phyloP scores from a whole-genome alignment of 2,888 invertebrate species.

The Venustoraphidia nigricollis region DNA sequence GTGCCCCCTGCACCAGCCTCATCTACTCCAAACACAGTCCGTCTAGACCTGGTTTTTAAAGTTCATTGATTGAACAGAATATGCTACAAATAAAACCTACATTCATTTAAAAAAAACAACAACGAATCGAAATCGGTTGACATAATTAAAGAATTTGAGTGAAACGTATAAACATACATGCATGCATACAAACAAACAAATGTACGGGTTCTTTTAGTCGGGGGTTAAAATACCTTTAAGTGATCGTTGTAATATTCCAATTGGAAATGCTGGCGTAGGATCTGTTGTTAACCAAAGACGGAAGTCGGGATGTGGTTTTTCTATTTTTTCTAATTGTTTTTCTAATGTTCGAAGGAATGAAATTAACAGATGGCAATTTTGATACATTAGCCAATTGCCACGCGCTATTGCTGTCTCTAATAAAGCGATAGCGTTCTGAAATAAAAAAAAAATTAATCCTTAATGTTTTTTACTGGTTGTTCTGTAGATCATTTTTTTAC shows the following conservation, averaged over 20 bases:
- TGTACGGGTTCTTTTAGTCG: neutral
- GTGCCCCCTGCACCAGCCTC: too few relatives aligned
- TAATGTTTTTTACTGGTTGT: conserved; percentile 4
- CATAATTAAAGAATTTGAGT: too few relatives aligned
- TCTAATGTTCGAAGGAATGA: conserved; percentile 67
- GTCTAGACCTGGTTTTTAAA: too few relatives aligned
- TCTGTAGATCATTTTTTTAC: conserved; percentile 29
- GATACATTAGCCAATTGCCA: conserved; percentile 85
- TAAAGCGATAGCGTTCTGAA: conserved; percentile 50
- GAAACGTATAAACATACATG: too few relatives aligned
- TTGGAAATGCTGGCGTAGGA: conserved; percentile 72
- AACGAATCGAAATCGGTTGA: too few relatives aligned
- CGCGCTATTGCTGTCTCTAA: conserved; percentile 51
- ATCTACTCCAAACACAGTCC: too few relatives aligned
- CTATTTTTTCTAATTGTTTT: conserved; percentile 64
- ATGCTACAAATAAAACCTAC: too few relatives aligned
- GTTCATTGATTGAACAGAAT: too few relatives aligned
- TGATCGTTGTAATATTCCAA: conserved; percentile 74
- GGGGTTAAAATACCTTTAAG: conserved; percentile 44
- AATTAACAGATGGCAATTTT: conserved; percentile 80
- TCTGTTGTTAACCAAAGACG: conserved; percentile 88
- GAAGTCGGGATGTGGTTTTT: conserved; percentile 78
- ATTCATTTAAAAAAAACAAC: too few relatives aligned
- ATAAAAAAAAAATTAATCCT: conserved; percentile 8
- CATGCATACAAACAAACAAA: neutral